Conservation (phyloP, 1,140 invertebrate species). For the Tribolium madens region DNA sequence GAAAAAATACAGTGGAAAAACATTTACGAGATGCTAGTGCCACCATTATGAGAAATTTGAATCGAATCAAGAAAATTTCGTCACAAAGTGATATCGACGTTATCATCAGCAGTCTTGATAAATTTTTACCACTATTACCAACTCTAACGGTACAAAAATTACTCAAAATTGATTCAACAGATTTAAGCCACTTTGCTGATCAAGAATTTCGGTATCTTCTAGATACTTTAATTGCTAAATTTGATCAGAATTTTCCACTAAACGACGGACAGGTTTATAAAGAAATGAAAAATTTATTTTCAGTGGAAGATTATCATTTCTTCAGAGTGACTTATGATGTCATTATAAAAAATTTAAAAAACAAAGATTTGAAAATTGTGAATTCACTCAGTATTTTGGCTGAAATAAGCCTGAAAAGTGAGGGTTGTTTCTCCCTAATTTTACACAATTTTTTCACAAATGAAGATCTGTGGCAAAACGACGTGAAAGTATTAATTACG, state of each 20-base stretch:
- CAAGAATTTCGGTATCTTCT: constrained; percentile 66
- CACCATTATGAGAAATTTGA: constrained; percentile 58
- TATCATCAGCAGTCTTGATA: constrained; percentile 57
- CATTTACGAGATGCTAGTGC: constrained; percentile 45
- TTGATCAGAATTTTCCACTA: constrained; percentile 70
- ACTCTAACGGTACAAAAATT: constrained; percentile 75
- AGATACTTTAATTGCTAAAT: constrained; percentile 65
- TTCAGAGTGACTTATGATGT: constrained; percentile 68
- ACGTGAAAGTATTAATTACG: constrained; percentile 73
- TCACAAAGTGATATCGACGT: constrained; percentile 64
- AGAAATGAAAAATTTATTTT: constrained; percentile 65
- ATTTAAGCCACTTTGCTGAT: constrained; percentile 64
- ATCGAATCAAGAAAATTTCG: constrained; percentile 64
- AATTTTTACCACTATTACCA: constrained; percentile 67
- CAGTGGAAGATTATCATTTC: constrained; percentile 68
- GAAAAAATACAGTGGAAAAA: constrained; percentile 44
- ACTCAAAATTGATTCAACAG: constrained; percentile 64
- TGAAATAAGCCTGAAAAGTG: constrained; percentile 69
- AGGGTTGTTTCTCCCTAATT: constrained; percentile 69
- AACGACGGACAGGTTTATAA: constrained; percentile 62
- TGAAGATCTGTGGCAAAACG: constrained; percentile 67
- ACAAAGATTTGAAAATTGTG: constrained; percentile 60
- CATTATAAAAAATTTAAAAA: constrained; percentile 68
- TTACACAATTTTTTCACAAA: constrained; percentile 59
- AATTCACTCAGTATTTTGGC: constrained; percentile 37